Evolutionary conservation across 2,888 invertebrate species (phyloP).

Genomic region (Steinernema hermaphroditum): DNA sequence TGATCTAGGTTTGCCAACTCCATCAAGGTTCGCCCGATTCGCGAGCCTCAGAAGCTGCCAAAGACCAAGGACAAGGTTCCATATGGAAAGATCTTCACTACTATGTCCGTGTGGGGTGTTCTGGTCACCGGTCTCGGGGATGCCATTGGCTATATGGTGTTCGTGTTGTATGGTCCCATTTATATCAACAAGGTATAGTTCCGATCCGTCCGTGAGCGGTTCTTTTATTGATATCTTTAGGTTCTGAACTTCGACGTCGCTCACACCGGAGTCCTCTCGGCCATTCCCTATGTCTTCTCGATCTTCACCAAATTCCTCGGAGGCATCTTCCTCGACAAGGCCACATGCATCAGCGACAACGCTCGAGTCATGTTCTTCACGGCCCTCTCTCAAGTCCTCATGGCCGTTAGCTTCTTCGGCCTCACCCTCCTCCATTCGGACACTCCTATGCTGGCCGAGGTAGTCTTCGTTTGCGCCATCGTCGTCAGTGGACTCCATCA

Average conservation of each 20-base stretch:
- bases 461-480: constrained; percentile 53
- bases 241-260: constrained; percentile 23
- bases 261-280: constrained; percentile 11
- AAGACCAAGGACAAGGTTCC: constrained; percentile 36
- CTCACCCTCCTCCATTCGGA: constrained; percentile 41
- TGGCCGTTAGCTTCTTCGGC: constrained; percentile 50
- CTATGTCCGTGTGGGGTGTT: constrained; percentile 32
- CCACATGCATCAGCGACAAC: constrained; percentile 34
- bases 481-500: constrained; percentile 52
- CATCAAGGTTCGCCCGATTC: constrained; percentile 13
- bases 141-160: constrained; percentile 16
- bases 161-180: constrained; percentile 27
- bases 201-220: not conserved
- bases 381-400: constrained; percentile 44
- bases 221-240: too few relatives aligned
- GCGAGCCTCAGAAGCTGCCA: constrained; percentile 16
- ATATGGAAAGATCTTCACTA: constrained; percentile 40
- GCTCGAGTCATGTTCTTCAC: constrained; percentile 49
- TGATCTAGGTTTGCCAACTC: constrained; percentile 10
- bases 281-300: constrained; percentile 18
- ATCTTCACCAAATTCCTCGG: constrained; percentile 25
- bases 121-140: constrained; percentile 19
- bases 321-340: constrained; percentile 20
- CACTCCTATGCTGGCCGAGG: constrained; percentile 43
- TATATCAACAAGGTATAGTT: constrained; percentile 19